These are phyloP conservation scores for Clostera curtula DNA, from an alignment of 2,888 invertebrate genomes.

Conservation along the genomic window DNA sequence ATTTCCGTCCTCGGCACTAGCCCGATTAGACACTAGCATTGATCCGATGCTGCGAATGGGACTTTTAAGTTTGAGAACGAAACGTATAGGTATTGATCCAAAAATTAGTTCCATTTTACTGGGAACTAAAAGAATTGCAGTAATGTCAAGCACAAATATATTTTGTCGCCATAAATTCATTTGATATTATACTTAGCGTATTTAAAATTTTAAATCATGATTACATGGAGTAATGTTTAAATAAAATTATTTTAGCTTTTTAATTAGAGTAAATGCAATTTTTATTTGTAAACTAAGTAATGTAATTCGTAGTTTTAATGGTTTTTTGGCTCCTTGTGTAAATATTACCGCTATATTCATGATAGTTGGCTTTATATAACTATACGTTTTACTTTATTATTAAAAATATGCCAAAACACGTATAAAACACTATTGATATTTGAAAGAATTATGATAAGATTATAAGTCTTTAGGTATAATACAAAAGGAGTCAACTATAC, in stretches of 20 bases:
- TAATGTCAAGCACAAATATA: slow-evolving; percentile 29
- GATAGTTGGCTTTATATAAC: too few species aligned
- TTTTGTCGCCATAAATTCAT: slow-evolving; percentile 24
- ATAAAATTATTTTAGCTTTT: slow-evolving; percentile 4
- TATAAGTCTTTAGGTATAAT: background rate
- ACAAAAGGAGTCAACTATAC: slow-evolving; percentile 7
- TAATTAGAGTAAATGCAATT: slow-evolving; percentile 2
- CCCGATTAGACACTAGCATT: too few species aligned
- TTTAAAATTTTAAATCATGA: slow-evolving; percentile 17
- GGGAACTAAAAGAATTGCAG: too few species aligned
- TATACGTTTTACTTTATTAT: too few species aligned
- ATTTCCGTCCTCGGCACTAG: too few species aligned
- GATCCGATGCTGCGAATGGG: too few species aligned
- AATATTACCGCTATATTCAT: background rate
- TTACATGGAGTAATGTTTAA: slow-evolving; percentile 21
- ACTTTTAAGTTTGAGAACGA: too few species aligned
- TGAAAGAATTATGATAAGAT: too few species aligned
- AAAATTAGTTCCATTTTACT: too few species aligned
- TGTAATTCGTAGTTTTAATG: background rate
- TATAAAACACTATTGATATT: too few species aligned
- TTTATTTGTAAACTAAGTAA: slow-evolving; percentile 1
- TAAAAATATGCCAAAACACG: too few species aligned
- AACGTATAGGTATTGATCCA: too few species aligned
- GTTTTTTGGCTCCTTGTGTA: slow-evolving; percentile 3
- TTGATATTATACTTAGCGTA: slow-evolving; percentile 24